Evolutionary conservation across 2,888 invertebrate genomes (phyloP), one percentile per base, ranked within the genome.

Genomic region (Philopedon plagiatum): DNA sequence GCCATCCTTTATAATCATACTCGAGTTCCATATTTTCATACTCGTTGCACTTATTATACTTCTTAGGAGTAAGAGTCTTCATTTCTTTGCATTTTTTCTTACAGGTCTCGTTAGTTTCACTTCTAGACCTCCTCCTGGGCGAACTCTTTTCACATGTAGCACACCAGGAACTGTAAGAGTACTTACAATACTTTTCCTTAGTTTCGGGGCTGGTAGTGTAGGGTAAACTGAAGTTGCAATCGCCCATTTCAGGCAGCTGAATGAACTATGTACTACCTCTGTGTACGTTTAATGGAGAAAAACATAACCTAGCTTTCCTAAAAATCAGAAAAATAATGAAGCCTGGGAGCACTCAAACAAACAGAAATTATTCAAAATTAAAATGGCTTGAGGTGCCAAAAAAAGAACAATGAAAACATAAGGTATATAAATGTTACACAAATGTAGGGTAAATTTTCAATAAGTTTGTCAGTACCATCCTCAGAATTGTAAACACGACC

Each of bases 21-120:
- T 84, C 84, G 56, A 82, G 65, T 39, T 85, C 84, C 83, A 84
- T 83, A 71, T 85, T 84, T 76, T 85, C 84, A 76, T 81, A 82
- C 61, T 84, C 82, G 60, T 80, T 81, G 73, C 81, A 81, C 75
- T 80, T 79, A 69, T 80, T 79, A 70, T 81, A 81, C 73, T 81
- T 82, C 74, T 82, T 83, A 49, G 81, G 79, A 18, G 80, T 80
- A 37, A 81, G 74, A n/a, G 79, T 80, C 76, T 84, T 84, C 82
- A 84, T 83, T 75, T 85, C 85, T 73, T 82, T 81, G 62, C 83
- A 81, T 78, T 83, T 84, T 73, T 80, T 79, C 41, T 82, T 79
- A 75, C 83, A 84, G 15, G 80, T 78, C 63, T 84, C 82, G 58
- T 76, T 80, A 5, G 83, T 82, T 79, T 85, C 86, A 76, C 83